Conservation (phyloP, 2,113 vertebrate genomes). For the Semicossyphus pulcher region DNA sequence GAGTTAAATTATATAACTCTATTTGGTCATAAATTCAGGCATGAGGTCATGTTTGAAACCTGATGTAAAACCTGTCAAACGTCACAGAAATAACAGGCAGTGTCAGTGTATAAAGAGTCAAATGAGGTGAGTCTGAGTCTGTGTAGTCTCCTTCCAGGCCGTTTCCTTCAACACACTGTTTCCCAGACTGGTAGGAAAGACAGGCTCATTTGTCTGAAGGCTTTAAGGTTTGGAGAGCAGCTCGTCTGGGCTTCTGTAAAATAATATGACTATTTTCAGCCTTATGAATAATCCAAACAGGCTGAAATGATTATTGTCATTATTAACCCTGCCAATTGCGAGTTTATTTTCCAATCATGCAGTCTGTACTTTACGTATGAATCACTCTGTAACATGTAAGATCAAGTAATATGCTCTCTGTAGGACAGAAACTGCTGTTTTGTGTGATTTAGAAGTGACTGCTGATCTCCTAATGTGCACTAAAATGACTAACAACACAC, state of each 20-base stretch:
- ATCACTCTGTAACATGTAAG: neutral
- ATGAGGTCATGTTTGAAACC: slow-evolving; percentile 33
- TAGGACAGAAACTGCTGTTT: neutral
- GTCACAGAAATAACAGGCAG: slow-evolving; percentile 10
- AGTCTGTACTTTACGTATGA: slow-evolving; percentile 7
- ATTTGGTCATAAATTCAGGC: neutral
- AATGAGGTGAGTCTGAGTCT: slow-evolving; percentile 58
- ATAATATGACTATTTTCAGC: slow-evolving; percentile 62
- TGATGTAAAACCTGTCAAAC: neutral
- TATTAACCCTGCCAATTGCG: slow-evolving; percentile 36
- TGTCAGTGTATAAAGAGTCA: slow-evolving; percentile 47
- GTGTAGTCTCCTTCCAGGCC: slow-evolving; percentile 47
- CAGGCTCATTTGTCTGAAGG: slow-evolving; percentile 60
- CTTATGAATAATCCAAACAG: slow-evolving; percentile 38
- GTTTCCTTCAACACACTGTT: slow-evolving; percentile 47
- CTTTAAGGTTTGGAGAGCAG: slow-evolving; percentile 45
- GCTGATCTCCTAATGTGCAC: neutral
- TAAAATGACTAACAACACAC: neutral
- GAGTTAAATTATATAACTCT: neutral
- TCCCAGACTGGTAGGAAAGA: slow-evolving; percentile 68
- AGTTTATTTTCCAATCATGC: slow-evolving; percentile 25
- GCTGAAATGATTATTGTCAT: slow-evolving; percentile 32
- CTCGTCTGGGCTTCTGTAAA: slow-evolving; percentile 58
- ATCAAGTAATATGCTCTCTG: neutral
- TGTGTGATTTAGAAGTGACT: neutral